phyloP scores from a whole-genome alignment of 1,140 invertebrate species.

The Centruroides sculpturatus region DNA sequence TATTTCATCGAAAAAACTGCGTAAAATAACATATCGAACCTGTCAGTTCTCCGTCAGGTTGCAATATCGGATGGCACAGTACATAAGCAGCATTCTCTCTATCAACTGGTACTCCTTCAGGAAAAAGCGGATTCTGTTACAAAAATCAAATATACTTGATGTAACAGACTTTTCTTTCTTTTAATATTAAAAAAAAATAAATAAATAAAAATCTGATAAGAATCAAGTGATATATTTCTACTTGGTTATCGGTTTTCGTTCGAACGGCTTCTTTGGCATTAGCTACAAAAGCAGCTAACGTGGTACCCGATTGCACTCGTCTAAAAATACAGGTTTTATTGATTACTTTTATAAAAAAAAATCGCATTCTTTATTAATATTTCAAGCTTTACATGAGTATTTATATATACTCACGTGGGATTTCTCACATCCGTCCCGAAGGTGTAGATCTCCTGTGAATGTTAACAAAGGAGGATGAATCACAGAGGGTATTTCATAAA shows the following conservation, averaged over 20 bases:
- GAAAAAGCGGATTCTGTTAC: slow-evolving; percentile 32
- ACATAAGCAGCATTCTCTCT: slow-evolving; percentile 29
- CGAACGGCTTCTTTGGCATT: slow-evolving; percentile 32
- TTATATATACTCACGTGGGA: too few relatives aligned
- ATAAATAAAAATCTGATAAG: too few relatives aligned
- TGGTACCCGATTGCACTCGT: slow-evolving; percentile 19
- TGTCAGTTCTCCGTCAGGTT: slow-evolving; percentile 38
- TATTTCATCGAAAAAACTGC: too few relatives aligned
- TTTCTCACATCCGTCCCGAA: too few relatives aligned
- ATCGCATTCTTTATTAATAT: too few relatives aligned
- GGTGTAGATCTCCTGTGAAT: too few relatives aligned
- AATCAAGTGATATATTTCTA: slow-evolving; percentile 9
- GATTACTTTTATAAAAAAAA: neutral
- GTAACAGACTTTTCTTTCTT: neutral
- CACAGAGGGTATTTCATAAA: neutral
- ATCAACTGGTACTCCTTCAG: slow-evolving; percentile 28
- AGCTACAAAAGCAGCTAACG: slow-evolving; percentile 37
- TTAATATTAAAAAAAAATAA: too few relatives aligned
- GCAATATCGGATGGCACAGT: slow-evolving; percentile 39
- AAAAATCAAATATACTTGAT: neutral
- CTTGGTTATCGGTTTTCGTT: slow-evolving; percentile 21
- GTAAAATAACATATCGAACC: slow-evolving; percentile 11
- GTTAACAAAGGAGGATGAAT: too few relatives aligned
- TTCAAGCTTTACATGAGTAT: too few relatives aligned
- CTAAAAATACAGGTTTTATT: neutral